phyloP scores from a whole-genome alignment of 2,888 invertebrate species.

The Amiota mariae region DNA sequence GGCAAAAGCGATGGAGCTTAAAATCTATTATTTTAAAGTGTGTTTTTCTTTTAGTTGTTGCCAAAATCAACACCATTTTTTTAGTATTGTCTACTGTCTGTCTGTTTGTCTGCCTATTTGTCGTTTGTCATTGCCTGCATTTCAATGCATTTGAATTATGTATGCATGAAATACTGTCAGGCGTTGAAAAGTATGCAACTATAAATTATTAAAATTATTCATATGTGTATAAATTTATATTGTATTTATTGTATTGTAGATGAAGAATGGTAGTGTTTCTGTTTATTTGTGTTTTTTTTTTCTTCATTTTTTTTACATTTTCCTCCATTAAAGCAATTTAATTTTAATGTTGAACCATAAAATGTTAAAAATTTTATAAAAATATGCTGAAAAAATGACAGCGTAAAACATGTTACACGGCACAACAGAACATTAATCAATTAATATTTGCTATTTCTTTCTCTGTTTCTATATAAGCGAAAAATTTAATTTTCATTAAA shows the following conservation, averaged over 20 bases:
- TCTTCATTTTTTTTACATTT: no score
- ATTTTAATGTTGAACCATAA: no score
- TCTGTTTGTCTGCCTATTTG: no score
- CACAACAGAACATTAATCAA: conserved; percentile 24
- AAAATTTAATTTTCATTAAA: background rate
- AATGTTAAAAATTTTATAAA: conserved; percentile 10
- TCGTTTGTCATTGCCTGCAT: conserved; percentile 11
- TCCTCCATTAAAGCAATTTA: no score
- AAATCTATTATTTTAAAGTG: no score
- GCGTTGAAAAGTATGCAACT: conserved; percentile 28
- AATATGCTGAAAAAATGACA: background rate
- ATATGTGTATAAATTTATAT: no score
- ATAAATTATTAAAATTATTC: conserved; percentile 25
- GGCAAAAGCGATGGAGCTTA: background rate
- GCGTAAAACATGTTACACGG: background rate
- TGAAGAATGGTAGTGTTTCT: no score
- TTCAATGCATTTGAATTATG: conserved; percentile 21
- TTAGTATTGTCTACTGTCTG: no score
- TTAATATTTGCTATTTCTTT: conserved; percentile 17
- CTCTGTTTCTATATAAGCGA: background rate
- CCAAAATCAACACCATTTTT: no score
- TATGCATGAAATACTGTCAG: conserved; percentile 20
- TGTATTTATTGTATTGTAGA: no score
- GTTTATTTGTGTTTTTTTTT: no score
- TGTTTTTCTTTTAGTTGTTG: no score